Percentiles rank a stretch among this genome's conserved stretches.
These are phyloP conservation scores for Darevskia nairensis DNA, from an alignment of 2,797 vertebrate genomes.

Conservation along the genomic window DNA sequence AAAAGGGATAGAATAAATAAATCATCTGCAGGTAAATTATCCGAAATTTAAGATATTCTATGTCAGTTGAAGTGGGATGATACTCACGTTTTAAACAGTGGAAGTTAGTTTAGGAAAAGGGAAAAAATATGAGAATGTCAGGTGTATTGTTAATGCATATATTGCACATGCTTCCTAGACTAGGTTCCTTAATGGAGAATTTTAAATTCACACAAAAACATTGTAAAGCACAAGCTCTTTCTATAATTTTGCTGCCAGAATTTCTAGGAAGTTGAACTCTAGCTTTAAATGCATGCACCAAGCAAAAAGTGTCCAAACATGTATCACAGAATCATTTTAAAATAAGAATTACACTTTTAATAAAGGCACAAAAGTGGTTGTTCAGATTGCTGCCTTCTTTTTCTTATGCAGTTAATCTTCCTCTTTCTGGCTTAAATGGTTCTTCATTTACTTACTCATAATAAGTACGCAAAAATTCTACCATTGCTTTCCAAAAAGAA, in stretches of 20 bases:
- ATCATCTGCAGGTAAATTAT: background rate
- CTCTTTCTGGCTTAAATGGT: background rate
- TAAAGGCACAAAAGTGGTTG: background rate
- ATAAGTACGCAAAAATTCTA: background rate
- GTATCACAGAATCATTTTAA: no score
- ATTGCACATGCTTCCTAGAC: background rate
- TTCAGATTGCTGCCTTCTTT: background rate
- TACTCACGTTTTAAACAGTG: background rate
- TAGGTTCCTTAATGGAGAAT: background rate
- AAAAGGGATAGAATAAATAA: background rate
- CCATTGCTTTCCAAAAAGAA: background rate
- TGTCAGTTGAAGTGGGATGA: background rate
- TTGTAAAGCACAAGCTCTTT: background rate
- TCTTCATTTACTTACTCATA: background rate
- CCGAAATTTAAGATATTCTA: background rate
- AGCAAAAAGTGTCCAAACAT: background rate
- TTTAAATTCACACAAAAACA: background rate
- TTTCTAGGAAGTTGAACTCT: background rate
- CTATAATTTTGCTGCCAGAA: background rate
- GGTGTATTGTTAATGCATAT: background rate
- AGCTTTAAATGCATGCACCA: background rate
- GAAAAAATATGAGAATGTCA: background rate
- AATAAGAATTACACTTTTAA: background rate
- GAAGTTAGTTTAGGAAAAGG: constrained; percentile 14
- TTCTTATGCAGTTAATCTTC: background rate